These are phyloP conservation scores for Bambusicola thoracicus DNA, from an alignment of 2,113 vertebrate species.

Conservation along the genomic window DNA sequence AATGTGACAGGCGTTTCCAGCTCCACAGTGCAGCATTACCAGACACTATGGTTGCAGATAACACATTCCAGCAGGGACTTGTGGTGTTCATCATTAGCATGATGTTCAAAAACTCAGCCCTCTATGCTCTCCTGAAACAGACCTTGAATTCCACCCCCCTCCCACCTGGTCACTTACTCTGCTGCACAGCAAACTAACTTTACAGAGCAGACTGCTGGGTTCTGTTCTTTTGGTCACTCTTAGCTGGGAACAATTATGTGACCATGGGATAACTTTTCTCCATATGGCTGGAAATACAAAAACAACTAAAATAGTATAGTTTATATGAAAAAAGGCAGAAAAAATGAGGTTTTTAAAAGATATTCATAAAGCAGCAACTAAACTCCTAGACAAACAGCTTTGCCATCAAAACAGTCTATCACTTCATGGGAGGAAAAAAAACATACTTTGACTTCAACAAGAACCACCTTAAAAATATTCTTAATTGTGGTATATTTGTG, in stretches of 20 bases:
- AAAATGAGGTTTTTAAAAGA: not conserved
- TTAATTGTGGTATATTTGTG: not conserved
- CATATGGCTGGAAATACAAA: not conserved
- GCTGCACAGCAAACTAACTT: not conserved
- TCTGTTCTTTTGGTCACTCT: not conserved
- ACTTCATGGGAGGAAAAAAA: not conserved
- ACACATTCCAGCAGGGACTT: not conserved
- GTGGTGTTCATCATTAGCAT: not conserved
- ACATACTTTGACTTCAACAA: not conserved
- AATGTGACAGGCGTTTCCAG: not conserved
- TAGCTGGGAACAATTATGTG: not conserved
- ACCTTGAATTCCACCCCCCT: not conserved
- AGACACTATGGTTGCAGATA: not conserved
- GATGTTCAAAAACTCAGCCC: not conserved
- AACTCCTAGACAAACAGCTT: not conserved
- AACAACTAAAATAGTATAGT: not conserved
- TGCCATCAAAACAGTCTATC: not conserved
- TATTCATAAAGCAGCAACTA: not conserved
- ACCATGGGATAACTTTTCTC: not conserved
- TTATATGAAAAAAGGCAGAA: not conserved
- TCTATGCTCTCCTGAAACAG: constrained; percentile 22
- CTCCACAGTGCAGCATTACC: not conserved
- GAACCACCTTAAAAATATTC: not conserved
- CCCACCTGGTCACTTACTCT: no score
- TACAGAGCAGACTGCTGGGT: not conserved